phyloP scores from a whole-genome alignment of 2,113 vertebrate genomes.

The Alethe castanea region DNA sequence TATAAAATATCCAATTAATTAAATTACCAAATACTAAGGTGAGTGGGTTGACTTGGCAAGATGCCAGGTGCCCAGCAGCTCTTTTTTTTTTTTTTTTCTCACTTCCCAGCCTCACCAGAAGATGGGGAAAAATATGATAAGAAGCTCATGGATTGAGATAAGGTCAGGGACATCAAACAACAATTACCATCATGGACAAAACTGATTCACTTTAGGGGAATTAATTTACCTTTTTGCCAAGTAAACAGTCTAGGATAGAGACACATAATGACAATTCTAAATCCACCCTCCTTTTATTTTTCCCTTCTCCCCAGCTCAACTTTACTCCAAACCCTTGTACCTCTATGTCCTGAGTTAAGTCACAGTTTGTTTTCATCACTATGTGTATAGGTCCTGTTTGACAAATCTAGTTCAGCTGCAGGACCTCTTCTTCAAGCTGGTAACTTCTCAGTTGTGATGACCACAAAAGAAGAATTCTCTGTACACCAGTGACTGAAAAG shows the following conservation, averaged over 20 bases:
- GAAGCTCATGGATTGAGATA: background rate
- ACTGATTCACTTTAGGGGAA: background rate
- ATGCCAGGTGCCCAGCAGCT: background rate
- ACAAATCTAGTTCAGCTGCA: background rate
- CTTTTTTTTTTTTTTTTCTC: fast-evolving
- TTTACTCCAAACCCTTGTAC: background rate
- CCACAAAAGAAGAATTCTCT: background rate
- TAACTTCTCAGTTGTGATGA: background rate
- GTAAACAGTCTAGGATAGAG: background rate
- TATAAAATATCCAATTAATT: background rate
- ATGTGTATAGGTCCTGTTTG: background rate
- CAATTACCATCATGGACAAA: background rate
- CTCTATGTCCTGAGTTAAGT: background rate
- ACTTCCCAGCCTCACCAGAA: background rate
- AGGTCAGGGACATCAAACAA: background rate
- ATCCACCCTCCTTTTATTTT: background rate
- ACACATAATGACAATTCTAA: background rate
- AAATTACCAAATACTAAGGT: background rate
- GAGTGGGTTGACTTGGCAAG: background rate
- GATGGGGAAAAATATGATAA: fast-evolving
- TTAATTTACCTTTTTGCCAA: background rate
- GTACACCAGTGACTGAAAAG: background rate
- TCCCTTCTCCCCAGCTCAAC: background rate
- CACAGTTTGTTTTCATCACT: background rate
- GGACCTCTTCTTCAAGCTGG: background rate